Evolutionary conservation across 2,113 vertebrate species (phyloP).

Genomic region (Brienomyrus brachyistius): DNA sequence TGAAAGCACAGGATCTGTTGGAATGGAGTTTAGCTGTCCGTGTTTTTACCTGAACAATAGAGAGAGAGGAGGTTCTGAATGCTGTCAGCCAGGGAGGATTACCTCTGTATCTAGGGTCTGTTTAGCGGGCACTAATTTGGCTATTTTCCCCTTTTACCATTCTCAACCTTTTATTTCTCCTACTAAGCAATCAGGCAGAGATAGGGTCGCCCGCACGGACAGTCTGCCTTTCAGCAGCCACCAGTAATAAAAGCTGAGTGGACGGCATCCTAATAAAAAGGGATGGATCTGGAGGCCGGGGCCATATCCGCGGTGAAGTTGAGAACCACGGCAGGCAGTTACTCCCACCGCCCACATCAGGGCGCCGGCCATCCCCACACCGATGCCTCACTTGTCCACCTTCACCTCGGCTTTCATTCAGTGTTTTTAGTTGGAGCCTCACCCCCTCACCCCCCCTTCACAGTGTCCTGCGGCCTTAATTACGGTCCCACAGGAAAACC

Average conservation of each 20-base stretch:
- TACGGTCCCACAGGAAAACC: background rate
- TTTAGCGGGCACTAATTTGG: constrained; percentile 12
- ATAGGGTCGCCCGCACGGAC: background rate
- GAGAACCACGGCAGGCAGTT: background rate
- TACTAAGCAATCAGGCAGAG: background rate
- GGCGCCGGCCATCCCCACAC: background rate
- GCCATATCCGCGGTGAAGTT: background rate
- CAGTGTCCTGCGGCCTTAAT: background rate
- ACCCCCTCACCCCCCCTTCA: background rate
- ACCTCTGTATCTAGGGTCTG: constrained; percentile 36
- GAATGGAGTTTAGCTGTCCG: constrained; percentile 24
- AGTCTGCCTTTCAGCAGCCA: background rate
- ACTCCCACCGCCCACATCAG: background rate
- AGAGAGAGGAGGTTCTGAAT: constrained; percentile 15
- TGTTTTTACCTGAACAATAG: constrained; percentile 48
- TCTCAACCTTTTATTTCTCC: background rate
- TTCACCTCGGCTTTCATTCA: background rate
- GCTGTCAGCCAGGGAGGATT: constrained; percentile 37
- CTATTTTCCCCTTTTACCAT: background rate
- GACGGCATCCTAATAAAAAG: background rate
- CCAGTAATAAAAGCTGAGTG: background rate
- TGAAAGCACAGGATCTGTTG: background rate
- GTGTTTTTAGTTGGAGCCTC: background rate
- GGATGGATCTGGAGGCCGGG: background rate
- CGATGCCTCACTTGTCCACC: background rate